Percentiles rank a stretch among this genome's conserved stretches.
Evolutionary conservation across 2,797 vertebrate genomes (phyloP).

Genomic region (Sciurus carolinensis): DNA sequence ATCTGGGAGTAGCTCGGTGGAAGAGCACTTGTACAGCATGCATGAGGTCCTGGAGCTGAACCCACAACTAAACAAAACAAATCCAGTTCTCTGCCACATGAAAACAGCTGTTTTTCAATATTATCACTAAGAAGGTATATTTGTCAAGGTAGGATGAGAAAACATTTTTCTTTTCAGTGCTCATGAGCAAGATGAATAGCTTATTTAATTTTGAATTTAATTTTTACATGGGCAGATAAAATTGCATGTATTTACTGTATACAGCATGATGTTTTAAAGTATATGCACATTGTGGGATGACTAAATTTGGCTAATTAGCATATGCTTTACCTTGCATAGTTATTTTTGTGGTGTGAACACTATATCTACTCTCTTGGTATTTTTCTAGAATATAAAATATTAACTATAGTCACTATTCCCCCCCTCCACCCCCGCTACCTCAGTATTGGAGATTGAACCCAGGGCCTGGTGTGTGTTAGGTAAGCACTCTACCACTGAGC

Average conservation of each 20-base stretch:
- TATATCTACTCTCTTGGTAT: not conserved
- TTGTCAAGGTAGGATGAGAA: not conserved
- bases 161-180: not conserved
- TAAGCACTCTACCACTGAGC: too few species aligned
- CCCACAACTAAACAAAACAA: not conserved
- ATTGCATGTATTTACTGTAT: not conserved
- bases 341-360: not conserved
- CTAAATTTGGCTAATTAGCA: not conserved
- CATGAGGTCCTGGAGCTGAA: too few species aligned
- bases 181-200: not conserved
- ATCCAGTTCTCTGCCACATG: not conserved
- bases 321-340: not conserved
- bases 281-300: not conserved
- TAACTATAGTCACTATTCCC: not conserved
- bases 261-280: not conserved
- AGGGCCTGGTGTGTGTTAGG: too few species aligned
- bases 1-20: not conserved
- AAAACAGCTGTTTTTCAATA: not conserved
- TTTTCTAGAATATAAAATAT: not conserved
- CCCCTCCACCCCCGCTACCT: too few species aligned
- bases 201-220: not conserved
- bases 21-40: not conserved
- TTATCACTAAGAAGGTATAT: conserved; percentile 27
- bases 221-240: not conserved
- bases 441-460: too few species aligned